Evolutionary conservation across 2,888 invertebrate species (phyloP).

Genomic region (Temnothorax ravouxi): DNA sequence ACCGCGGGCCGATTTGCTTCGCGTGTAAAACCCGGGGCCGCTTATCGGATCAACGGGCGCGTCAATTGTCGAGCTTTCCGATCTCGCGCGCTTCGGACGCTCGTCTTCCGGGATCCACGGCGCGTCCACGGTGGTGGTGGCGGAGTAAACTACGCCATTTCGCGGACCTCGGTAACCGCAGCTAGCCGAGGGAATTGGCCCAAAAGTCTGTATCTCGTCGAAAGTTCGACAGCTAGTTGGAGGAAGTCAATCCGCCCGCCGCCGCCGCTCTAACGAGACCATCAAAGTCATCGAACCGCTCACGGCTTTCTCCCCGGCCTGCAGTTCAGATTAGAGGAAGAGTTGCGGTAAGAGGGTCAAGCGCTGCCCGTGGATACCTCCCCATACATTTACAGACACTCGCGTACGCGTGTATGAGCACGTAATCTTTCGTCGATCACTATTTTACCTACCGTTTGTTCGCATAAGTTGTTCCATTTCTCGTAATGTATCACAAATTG

Average conservation of each 20-base stretch:
- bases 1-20: conserved; percentile 38
- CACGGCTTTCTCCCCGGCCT: conserved; percentile 49
- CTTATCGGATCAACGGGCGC: conserved; percentile 47
- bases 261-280: conserved; percentile 73
- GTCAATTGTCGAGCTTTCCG: conserved; percentile 50
- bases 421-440: background rate
- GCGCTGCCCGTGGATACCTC: conserved; percentile 7
- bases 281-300: conserved; percentile 72
- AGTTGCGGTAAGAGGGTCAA: conserved; percentile 59
- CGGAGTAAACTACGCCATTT: conserved; percentile 53
- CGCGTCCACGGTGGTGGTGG: conserved; percentile 29
- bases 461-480: background rate
- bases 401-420: background rate
- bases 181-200: conserved; percentile 58
- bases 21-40: conserved; percentile 25
- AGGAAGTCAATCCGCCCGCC: conserved; percentile 76
- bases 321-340: conserved; percentile 63
- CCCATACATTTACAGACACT: background rate
- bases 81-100: conserved; percentile 36
- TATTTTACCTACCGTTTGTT: background rate
- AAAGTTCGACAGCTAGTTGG: conserved; percentile 78
- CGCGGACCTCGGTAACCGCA: conserved; percentile 45
- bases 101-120: conserved; percentile 36
- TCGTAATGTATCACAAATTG: background rate
- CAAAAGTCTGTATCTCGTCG: conserved; percentile 69